Conservation (phyloP, 2,888 invertebrate species). For the Lepidonotus clava region DNA sequence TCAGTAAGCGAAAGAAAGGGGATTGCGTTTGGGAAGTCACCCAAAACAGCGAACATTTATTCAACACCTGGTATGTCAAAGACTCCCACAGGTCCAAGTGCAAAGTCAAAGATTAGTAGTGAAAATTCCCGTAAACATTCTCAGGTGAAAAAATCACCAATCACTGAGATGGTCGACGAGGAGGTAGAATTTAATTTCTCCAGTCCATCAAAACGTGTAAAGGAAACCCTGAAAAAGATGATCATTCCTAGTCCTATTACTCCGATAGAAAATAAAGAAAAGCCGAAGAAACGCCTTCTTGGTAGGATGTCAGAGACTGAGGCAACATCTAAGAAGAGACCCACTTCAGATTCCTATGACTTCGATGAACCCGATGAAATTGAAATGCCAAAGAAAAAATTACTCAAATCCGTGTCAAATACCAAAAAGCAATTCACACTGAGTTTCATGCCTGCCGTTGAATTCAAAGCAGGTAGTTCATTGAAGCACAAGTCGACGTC, state of each 20-base stretch:
- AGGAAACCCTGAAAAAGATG: neutral
- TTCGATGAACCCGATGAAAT: neutral
- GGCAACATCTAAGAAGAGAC: neutral
- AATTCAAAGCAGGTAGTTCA: neutral
- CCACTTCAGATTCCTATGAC: neutral
- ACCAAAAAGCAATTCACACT: slow-evolving; percentile 21
- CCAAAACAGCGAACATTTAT: too few species aligned
- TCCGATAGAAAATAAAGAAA: neutral
- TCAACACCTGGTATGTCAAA: too few species aligned
- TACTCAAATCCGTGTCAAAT: neutral
- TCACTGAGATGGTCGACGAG: neutral
- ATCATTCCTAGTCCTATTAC: neutral
- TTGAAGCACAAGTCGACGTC: neutral
- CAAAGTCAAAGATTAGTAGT: too few species aligned
- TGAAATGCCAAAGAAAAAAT: neutral
- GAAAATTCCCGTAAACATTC: too few species aligned
- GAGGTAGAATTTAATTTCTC: slow-evolving; percentile 18
- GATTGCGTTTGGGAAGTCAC: too few species aligned
- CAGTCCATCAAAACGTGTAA: neutral
- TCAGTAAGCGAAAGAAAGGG: too few species aligned
- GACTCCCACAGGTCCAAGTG: too few species aligned
- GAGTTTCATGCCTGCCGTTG: neutral
- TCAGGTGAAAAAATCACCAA: too few species aligned
- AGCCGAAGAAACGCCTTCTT: neutral
- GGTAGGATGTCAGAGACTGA: neutral